A percentile compares a stretch with the other conserved stretches of the same genome.
These are phyloP conservation scores for Melanargia galathea DNA, from an alignment of 2,888 invertebrate genomes.

Conservation along the genomic window DNA sequence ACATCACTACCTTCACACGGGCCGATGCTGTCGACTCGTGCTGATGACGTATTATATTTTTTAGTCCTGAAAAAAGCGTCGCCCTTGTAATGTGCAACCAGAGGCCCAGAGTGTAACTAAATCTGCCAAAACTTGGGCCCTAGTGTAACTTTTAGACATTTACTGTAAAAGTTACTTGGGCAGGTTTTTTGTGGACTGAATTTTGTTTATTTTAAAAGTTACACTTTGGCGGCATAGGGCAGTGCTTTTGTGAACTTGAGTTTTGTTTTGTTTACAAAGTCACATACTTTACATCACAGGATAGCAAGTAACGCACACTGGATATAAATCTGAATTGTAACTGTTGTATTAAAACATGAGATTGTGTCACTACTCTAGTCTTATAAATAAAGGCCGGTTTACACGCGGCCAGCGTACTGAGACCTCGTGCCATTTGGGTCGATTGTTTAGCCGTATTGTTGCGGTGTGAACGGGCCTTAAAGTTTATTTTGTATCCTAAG, in stretches of 20 bases:
- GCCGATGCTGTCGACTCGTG: no score
- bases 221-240: neutral
- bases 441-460: constrained; percentile 25
- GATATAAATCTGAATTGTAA: constrained; percentile 35
- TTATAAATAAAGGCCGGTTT: constrained; percentile 43
- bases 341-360: constrained; percentile 50
- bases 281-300: neutral
- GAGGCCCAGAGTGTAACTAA: no score
- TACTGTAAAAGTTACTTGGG: no score
- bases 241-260: neutral
- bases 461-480: constrained; percentile 48
- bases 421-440: constrained; percentile 29
- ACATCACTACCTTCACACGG: no score
- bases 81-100: no score
- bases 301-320: constrained; percentile 48
- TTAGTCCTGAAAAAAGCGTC: no score
- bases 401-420: constrained; percentile 36
- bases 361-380: constrained; percentile 61
- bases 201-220: neutral
- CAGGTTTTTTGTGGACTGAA: no score
- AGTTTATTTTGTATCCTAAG: constrained; percentile 56
- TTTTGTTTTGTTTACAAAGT: neutral
- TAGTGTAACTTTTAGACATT: no score
- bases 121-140: no score
- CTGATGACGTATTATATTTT: no score